Evolutionary conservation across 1,140 invertebrate species (phyloP), one percentile per base, ranked within the genome.

Genomic region (Oncopodura yosiiana): DNA sequence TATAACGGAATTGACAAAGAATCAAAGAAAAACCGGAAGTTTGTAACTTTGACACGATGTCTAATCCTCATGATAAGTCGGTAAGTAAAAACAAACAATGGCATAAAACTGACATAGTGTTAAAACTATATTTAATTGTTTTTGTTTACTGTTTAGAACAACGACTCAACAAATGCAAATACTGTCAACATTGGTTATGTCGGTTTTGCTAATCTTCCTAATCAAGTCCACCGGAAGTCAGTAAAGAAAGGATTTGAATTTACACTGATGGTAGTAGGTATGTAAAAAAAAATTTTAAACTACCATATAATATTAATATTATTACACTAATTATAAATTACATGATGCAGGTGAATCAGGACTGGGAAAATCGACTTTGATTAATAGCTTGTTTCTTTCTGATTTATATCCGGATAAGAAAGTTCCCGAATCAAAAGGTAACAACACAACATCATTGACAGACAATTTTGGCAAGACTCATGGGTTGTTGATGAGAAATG

Each of bases 241-340:
- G 92, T 98, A 14, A 96, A 97, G 70, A 90, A 93, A 70, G 94
- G 94, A 18, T 98, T 98, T 71, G 93, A 96, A 70, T 97, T 98
- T 70, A 96, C 92, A 1, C 71, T 97, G 0, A 96, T 98, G 94
- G 92, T 97, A 39, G 92, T 95, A 23, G 78, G 78, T 77, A 63
- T 69, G 74, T 72, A 8, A 6, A 29, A 51, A 27, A 23, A 26
- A 2, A 27, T 3, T 27, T 34, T 14, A 21, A 26, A 19, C 9
- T 46, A 32, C 29, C 2, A 23, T 29, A 19, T 8, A 6, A 27
- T 8, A 14, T 26, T 49, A 16, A 38, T 12, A 16, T 14, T 21
- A 8, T 1, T 32, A 12, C 5, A 44, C 16, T 32, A 43, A 11
- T 36, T 30, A 39, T 8, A 27, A 3, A 16, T 52, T 34, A 37